These are phyloP conservation scores for Synaphobranchus kaupii DNA, from an alignment of 2,797 vertebrate genomes.

Conservation along the genomic window DNA sequence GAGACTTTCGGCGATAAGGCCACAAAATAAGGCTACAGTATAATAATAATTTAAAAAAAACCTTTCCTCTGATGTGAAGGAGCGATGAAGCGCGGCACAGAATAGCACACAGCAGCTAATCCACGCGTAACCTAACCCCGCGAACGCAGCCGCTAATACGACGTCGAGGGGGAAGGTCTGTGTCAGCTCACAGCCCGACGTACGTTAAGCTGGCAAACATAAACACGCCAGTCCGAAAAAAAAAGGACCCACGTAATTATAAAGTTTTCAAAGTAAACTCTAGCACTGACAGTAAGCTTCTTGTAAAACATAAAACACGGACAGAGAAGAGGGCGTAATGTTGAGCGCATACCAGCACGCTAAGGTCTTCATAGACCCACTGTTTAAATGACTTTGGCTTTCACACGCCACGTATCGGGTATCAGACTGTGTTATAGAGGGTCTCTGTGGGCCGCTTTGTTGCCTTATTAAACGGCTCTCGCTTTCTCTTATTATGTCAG, in stretches of 20 bases:
- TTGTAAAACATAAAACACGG: constrained; percentile 55
- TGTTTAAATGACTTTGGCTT: constrained; percentile 51
- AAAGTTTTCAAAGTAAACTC: constrained; percentile 61
- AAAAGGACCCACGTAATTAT: constrained; percentile 57
- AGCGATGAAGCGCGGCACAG: constrained; percentile 47
- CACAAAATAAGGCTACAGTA: background rate
- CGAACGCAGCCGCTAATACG: constrained; percentile 49
- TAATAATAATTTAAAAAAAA: background rate
- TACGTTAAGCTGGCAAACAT: constrained; percentile 62
- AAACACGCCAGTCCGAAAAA: constrained; percentile 55
- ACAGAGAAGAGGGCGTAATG: constrained; percentile 38
- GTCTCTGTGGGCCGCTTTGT: constrained; percentile 47
- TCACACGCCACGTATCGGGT: constrained; percentile 48
- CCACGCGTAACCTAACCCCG: constrained; percentile 56
- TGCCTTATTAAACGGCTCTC: constrained; percentile 55
- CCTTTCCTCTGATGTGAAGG: constrained; percentile 10
- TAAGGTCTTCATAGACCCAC: constrained; percentile 41
- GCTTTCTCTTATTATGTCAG: constrained; percentile 56
- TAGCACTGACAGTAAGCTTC: constrained; percentile 50
- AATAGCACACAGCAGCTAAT: constrained; percentile 62
- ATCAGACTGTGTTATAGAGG: constrained; percentile 54
- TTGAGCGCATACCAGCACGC: constrained; percentile 40
- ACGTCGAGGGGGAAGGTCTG: constrained; percentile 49
- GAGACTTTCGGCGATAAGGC: background rate
- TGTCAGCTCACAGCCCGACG: constrained; percentile 51